phyloP scores from a whole-genome alignment of 2,113 vertebrate species.

The Megaceryle torquata region DNA sequence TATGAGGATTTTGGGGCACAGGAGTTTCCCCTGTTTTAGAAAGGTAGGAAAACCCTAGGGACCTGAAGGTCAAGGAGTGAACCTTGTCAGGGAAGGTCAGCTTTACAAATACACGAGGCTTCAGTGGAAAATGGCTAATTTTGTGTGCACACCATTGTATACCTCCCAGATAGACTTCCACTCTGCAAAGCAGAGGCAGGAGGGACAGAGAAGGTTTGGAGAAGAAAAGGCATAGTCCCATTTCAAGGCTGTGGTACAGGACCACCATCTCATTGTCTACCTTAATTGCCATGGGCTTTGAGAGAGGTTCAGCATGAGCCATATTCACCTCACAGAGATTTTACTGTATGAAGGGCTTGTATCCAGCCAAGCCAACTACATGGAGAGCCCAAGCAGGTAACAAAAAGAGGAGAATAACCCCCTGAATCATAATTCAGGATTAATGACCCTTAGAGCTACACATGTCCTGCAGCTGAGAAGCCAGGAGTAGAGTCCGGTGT shows the following conservation, averaged over 20 bases:
- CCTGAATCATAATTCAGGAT: background rate
- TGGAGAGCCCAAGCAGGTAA: background rate
- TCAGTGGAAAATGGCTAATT: background rate
- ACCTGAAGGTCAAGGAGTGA: background rate
- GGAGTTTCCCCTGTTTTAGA: background rate
- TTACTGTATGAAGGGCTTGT: background rate
- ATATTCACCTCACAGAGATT: background rate
- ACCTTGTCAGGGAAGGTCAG: rapidly evolving
- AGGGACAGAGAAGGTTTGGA: background rate
- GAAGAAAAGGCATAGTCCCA: background rate
- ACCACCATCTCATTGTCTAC: background rate
- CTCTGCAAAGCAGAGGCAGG: background rate
- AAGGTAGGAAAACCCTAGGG: background rate
- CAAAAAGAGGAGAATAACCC: background rate
- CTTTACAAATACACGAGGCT: background rate
- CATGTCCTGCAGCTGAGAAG: background rate
- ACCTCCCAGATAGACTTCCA: background rate
- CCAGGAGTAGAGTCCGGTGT: background rate
- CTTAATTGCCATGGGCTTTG: rapidly evolving
- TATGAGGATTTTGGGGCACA: background rate
- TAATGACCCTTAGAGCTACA: background rate
- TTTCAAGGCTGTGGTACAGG: background rate
- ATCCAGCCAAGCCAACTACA: background rate
- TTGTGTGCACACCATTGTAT: background rate
- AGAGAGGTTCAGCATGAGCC: rapidly evolving